A percentile compares a stretch with the other conserved stretches of the same genome.
These are phyloP conservation scores for Chloroceryle amazona DNA, from an alignment of 2,797 vertebrate species.

Conservation along the genomic window DNA sequence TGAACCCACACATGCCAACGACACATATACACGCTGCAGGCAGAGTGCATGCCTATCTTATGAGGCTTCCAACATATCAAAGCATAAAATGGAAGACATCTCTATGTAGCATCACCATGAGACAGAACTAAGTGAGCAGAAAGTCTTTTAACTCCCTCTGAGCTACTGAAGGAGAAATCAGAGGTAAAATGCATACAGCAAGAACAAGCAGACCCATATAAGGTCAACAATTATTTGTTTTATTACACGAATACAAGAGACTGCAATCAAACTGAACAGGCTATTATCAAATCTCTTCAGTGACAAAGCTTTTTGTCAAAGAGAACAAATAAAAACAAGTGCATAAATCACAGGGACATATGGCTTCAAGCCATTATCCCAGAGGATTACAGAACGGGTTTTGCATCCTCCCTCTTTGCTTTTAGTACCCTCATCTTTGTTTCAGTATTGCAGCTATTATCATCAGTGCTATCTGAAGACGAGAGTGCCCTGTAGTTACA, in stretches of 20 bases:
- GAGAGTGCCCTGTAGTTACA: slow-evolving; percentile 1
- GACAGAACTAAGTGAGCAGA: neutral
- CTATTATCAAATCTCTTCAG: slow-evolving; percentile 71
- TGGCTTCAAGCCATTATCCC: slow-evolving; percentile 56
- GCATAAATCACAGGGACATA: slow-evolving; percentile 63
- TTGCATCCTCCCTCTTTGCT: neutral
- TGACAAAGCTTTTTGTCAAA: slow-evolving; percentile 58
- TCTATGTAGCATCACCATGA: neutral
- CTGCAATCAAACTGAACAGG: slow-evolving; percentile 32
- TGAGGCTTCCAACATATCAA: neutral
- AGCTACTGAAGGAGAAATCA: slow-evolving; percentile 10
- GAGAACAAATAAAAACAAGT: slow-evolving; percentile 72
- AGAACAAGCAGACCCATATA: slow-evolving; percentile 40
- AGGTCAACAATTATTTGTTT: slow-evolving; percentile 18
- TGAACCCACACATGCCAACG: neutral
- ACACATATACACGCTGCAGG: neutral
- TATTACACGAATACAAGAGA: slow-evolving; percentile 58
- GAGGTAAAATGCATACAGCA: neutral
- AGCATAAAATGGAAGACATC: neutral
- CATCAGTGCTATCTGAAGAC: slow-evolving; percentile 5
- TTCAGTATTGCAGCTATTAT: slow-evolving; percentile 60
- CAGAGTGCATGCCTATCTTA: accelerated
- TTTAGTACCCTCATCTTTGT: slow-evolving; percentile 23
- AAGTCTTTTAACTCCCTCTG: neutral
- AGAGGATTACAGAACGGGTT: slow-evolving; percentile 13